Evolutionary conservation across 2,888 invertebrate genomes (phyloP).

Genomic region (Danaus chrysippus): DNA sequence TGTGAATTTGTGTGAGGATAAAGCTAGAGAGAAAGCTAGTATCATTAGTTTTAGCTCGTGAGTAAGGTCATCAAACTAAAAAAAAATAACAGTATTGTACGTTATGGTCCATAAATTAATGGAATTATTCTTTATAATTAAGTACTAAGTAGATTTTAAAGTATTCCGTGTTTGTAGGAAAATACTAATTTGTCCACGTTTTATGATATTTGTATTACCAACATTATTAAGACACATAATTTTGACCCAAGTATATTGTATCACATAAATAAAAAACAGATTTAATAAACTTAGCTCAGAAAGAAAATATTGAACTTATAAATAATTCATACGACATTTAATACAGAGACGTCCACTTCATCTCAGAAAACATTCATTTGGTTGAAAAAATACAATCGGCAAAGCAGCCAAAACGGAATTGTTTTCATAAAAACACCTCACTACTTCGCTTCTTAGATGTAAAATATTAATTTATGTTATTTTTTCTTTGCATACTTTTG

Average conservation of each 20-base stretch:
- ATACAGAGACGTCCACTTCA: slow-evolving; percentile 19
- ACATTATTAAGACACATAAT: background rate
- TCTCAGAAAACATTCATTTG: slow-evolving; percentile 19
- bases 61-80: too few relatives aligned
- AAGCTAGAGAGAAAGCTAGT: too few relatives aligned
- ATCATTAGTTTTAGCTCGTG: too few relatives aligned
- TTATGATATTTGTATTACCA: too few relatives aligned
- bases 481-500: background rate
- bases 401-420: background rate
- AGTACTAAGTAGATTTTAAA: too few relatives aligned
- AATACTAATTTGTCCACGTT: too few relatives aligned
- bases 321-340: slow-evolving; percentile 27
- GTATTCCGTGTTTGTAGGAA: too few relatives aligned
- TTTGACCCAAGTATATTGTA: background rate
- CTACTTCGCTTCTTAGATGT: background rate
- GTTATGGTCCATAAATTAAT: background rate
- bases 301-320: slow-evolving; percentile 28
- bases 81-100: too few relatives aligned
- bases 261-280: background rate
- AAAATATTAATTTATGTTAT: background rate
- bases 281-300: slow-evolving; percentile 16
- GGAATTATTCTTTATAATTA: too few relatives aligned
- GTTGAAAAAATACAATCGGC: slow-evolving; percentile 9
- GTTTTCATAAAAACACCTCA: background rate
- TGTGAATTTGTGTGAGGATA: too few relatives aligned